phyloP scores from a whole-genome alignment of 53 echinoderm and acorn worm species.

The Temnopleurus reevesii region DNA sequence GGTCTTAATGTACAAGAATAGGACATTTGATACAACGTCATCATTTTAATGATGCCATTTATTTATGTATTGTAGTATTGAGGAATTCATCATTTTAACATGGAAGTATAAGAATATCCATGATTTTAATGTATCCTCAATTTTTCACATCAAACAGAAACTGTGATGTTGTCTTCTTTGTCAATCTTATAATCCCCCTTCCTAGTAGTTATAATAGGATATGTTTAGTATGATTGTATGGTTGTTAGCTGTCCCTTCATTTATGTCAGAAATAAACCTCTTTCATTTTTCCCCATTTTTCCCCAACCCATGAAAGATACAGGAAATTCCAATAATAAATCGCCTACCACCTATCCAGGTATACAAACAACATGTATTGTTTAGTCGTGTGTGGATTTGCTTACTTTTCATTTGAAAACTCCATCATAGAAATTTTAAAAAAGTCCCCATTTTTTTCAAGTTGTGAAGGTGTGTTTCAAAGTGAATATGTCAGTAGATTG shows the following conservation, averaged over 20 bases:
- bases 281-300: slow-evolving; percentile 12
- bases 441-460: background rate
- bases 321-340: slow-evolving; percentile 48
- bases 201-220: background rate
- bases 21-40: too few relatives aligned
- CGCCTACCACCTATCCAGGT: slow-evolving; percentile 54
- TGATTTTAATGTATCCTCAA: too few relatives aligned
- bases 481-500: background rate
- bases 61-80: too few relatives aligned
- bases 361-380: slow-evolving; percentile 14
- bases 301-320: background rate
- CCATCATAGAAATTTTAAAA: background rate
- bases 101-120: too few relatives aligned
- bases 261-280: background rate
- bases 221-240: background rate
- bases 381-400: background rate
- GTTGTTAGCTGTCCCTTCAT: background rate
- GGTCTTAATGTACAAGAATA: too few relatives aligned
- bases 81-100: too few relatives aligned
- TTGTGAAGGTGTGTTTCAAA: background rate
- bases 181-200: background rate
- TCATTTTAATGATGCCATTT: too few relatives aligned
- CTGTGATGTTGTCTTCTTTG: background rate
- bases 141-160: too few relatives aligned
- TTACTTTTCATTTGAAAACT: background rate